Evolutionary conservation across 2,888 invertebrate genomes (phyloP).

Genomic region (Sphecodes monilicornis): DNA sequence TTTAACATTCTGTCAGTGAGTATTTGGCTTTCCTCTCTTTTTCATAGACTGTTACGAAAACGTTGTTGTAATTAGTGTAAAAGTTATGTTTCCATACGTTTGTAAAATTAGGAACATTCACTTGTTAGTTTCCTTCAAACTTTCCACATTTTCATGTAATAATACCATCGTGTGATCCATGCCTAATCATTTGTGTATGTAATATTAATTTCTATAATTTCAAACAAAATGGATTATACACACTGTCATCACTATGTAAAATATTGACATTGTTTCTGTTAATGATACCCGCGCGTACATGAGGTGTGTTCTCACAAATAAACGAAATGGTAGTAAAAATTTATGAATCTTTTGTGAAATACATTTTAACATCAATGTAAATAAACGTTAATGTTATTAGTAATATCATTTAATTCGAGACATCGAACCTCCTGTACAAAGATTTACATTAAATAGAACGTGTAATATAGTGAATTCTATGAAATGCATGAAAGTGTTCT

Average conservation of each 20-base stretch:
- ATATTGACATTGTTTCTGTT: background rate
- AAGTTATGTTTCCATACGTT: background rate
- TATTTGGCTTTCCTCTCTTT: background rate
- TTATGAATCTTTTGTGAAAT: background rate
- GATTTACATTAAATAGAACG: slow-evolving; percentile 43
- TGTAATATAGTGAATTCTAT: slow-evolving; percentile 26
- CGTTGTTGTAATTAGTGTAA: background rate
- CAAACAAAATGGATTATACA: background rate
- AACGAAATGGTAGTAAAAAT: background rate
- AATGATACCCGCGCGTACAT: background rate
- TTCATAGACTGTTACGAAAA: background rate
- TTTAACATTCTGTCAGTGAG: background rate
- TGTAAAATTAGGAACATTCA: background rate
- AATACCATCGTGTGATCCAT: background rate
- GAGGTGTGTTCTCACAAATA: background rate
- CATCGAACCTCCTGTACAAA: slow-evolving; percentile 39
- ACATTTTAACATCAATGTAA: background rate
- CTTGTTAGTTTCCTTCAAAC: background rate
- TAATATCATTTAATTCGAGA: slow-evolving; percentile 8
- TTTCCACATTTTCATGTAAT: background rate
- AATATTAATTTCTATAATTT: background rate
- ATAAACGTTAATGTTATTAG: background rate
- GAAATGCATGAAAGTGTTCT: slow-evolving; percentile 26
- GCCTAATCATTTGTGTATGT: background rate
- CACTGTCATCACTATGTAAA: background rate